phyloP scores from a whole-genome alignment of 1,140 invertebrate genomes.

The Caenorhabditis inopinata region DNA sequence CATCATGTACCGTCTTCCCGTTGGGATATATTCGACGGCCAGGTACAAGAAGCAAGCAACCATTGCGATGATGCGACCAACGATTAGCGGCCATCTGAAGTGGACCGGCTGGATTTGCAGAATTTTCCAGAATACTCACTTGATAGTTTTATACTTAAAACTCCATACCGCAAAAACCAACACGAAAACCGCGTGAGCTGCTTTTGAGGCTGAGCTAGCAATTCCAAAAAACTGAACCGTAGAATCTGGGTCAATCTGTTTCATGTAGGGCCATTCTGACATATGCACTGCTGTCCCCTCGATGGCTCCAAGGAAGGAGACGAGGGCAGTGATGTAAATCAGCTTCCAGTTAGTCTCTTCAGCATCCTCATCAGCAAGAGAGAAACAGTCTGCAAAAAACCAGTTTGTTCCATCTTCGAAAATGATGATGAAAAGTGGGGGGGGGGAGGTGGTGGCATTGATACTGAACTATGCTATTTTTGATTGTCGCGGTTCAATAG shows the following conservation, averaged over 20 bases:
- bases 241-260: conserved; percentile 7
- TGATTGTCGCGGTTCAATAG: too few species aligned
- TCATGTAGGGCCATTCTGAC: conserved; percentile 40
- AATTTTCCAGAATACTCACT: conserved; percentile 11
- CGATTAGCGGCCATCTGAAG: conserved; percentile 24
- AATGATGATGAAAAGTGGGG: too few species aligned
- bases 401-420: too few species aligned
- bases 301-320: conserved; percentile 29
- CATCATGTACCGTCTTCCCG: conserved; percentile 37
- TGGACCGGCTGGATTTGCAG: background rate
- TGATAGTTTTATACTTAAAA: conserved; percentile 32
- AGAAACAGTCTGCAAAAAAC: background rate
- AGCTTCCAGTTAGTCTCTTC: conserved; percentile 20
- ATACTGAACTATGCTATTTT: too few species aligned
- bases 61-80: conserved; percentile 29
- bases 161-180: conserved; percentile 29
- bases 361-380: background rate
- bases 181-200: conserved; percentile 16
- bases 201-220: conserved; percentile 29
- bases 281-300: conserved; percentile 26
- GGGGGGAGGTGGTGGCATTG: too few species aligned
- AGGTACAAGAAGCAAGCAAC: conserved; percentile 27
- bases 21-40: conserved; percentile 16
- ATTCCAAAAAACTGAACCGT: conserved; percentile 36
- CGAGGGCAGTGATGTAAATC: conserved; percentile 31